A percentile compares a stretch with the other conserved stretches of the same genome.
Conservation (phyloP, 1,140 invertebrate genomes). For the Hypsibius dujardini region DNA sequence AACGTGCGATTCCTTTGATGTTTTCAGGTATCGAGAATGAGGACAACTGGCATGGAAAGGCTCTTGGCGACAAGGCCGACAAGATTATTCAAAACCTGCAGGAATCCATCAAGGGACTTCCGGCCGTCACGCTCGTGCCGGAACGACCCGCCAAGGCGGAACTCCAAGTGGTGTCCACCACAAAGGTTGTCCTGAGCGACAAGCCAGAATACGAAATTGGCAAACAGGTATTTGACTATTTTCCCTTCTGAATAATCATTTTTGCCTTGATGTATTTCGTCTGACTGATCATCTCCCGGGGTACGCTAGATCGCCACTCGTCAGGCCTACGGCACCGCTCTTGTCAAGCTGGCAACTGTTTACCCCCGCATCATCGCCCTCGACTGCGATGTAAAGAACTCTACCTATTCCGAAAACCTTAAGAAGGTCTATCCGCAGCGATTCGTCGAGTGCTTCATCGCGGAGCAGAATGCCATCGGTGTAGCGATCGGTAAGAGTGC, state of each 20-base stretch:
- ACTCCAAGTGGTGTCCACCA: conserved; percentile 16
- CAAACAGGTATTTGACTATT: conserved; percentile 30
- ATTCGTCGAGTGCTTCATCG: conserved; percentile 95
- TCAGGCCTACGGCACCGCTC: conserved; percentile 75
- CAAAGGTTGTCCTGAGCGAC: conserved; percentile 54
- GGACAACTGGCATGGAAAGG: conserved; percentile 94
- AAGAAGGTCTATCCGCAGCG: conserved; percentile 51
- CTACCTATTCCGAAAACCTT: conserved; percentile 84
- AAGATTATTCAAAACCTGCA: conserved; percentile 47
- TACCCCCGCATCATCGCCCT: conserved; percentile 70
- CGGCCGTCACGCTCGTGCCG: conserved; percentile 25
- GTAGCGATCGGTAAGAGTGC: conserved; percentile 60
- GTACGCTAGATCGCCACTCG: conserved; percentile 58
- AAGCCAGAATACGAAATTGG: conserved; percentile 63
- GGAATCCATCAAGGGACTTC: conserved; percentile 25
- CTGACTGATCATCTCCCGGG: conserved; percentile 18
- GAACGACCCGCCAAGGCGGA: conserved; percentile 22
- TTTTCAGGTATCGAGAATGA: conserved; percentile 66
- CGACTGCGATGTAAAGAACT: conserved; percentile 96
- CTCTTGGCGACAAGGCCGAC: conserved; percentile 60
- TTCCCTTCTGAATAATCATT: background rate
- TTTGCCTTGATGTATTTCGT: conserved; percentile 12
- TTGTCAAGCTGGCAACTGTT: conserved; percentile 65
- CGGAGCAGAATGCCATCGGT: conserved; percentile 92
- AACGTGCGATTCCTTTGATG: no score